phyloP scores from a whole-genome alignment of 2,113 vertebrate genomes.

The Prinia subflava region DNA sequence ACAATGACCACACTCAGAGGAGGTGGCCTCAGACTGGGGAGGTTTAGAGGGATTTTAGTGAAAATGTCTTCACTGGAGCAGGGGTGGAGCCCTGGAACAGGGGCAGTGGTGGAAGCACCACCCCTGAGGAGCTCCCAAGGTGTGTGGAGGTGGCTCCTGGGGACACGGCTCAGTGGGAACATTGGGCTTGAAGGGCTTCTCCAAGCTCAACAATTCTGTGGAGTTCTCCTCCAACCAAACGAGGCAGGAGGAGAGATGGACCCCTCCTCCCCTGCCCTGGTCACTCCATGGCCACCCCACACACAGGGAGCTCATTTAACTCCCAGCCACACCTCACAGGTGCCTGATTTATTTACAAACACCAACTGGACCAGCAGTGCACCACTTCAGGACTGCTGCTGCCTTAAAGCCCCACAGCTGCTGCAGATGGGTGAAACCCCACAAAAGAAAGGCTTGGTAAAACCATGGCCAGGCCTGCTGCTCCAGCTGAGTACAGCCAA shows the following conservation, averaged over 20 bases:
- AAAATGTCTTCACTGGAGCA: not conserved
- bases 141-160: fast-evolving
- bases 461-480: not conserved
- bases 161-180: fast-evolving
- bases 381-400: fast-evolving
- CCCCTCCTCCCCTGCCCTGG: not conserved
- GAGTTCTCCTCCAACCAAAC: fast-evolving
- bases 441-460: not conserved
- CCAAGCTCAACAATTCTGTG: fast-evolving
- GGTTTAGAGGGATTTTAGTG: not conserved
- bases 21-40: not conserved
- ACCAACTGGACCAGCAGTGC: fast-evolving
- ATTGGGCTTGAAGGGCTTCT: fast-evolving
- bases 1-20: not conserved
- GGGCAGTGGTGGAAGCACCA: not conserved
- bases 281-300: not conserved
- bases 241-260: not conserved
- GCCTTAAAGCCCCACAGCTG: no score
- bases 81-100: not conserved
- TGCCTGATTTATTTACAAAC: no score
- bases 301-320: no score
- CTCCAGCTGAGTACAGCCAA: not conserved
- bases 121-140: fast-evolving
- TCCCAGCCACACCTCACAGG: no score
- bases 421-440: not conserved